Evolutionary conservation across 2,888 invertebrate species (phyloP), one percentile per base, ranked within the genome.

Genomic region (Perithous albicinctus): DNA sequence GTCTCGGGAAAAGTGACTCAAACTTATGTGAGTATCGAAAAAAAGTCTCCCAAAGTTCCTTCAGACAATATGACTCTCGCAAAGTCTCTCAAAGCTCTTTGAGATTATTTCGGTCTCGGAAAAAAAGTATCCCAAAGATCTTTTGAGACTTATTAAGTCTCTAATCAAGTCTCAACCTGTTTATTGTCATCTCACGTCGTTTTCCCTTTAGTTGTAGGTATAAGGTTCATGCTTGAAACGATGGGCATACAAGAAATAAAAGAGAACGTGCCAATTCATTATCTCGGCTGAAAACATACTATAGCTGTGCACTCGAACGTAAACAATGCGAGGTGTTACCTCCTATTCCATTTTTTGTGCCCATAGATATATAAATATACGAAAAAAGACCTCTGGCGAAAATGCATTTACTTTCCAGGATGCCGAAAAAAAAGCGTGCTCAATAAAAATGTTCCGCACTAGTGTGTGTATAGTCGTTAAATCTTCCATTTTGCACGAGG

Each of bases 221-320:
- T 26, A 20, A 48, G 48, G 5, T 26, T 38, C 1, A 38, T 20
- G 51, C 20, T 66, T 32, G 8, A 48, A 18, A 26, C 20, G 23
- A 32, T 20, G 38, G 59, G 59, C 20, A 12, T 20, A 35, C 12
- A 54, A 32, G 46, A 64, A 67, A 35, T n/a, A n/a, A n/a, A n/a
- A n/a, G n/a, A n/a, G n/a, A 46, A 12, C 1, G 18, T 10, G 75
- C n/a, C 66, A 46, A 75, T 75, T 75, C 56, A 75, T 75, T 66
- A 66, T 56, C 66, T 43, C 56, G 64, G 64, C 66, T 75, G 46
- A 56, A 43, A 8, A 54, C n/a, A 29, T 43, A 5, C 41, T 54
- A 18, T 23, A 12, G 38, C 35, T 23, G 51, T 41, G 18, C 43
- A 75, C 66, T 56, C 20, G 66, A 75, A 66, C 56, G 75, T 67